Base-by-base conservation (phyloP, 2,888 invertebrate genomes). In the Tanytarsus gracilentus region DNA sequence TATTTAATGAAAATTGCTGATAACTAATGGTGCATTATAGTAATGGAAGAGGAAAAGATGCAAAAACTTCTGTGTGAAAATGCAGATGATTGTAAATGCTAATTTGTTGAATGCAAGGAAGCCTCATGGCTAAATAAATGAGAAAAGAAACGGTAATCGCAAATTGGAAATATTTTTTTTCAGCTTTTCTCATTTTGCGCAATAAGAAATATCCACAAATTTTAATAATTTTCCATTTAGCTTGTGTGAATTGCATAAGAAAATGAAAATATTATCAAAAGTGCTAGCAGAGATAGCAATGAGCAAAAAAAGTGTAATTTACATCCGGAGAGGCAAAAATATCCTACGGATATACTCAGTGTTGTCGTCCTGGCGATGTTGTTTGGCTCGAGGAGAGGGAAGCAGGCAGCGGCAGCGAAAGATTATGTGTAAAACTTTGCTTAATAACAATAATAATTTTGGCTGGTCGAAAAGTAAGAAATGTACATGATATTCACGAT, bases 1-100 rank as follows among this genome's bases (percentile, higher is more conserved):
- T 40, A n/a, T n/a, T n/a, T n/a, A 55, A 55, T 55, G 55, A 55
- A 55, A 55, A 55, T 55, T 33, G 44, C 23, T 55, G 55, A 39
- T 55, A 55, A 55, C 39, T 25, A 55, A 55, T 55, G 40, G 55
- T 18, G 18, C 30, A 55, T 55, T 36, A 55, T 14, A n/a, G 23
- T 55, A 55, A 55, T 55, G 55, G 55, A 14, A 30, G 39, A 7
- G 14, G 11, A 39, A 18, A 18, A 44, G 18, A 18, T 44, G 40
- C 9, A 18, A 21, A 16, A 21, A 9, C 18, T 33, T 33, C 8
- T 14, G 14, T 33, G 18, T 9, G 21, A 44, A 44, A 18, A 23
- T 40, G 40, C 55, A 55, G 55, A 30, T 53, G 52, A 52, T 52
- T n/a, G 14, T 48, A 25, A 55, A 55, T 55, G 55, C 55, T 55